phyloP scores from a whole-genome alignment of 2,888 invertebrate species.

The Atethmia centrago region DNA sequence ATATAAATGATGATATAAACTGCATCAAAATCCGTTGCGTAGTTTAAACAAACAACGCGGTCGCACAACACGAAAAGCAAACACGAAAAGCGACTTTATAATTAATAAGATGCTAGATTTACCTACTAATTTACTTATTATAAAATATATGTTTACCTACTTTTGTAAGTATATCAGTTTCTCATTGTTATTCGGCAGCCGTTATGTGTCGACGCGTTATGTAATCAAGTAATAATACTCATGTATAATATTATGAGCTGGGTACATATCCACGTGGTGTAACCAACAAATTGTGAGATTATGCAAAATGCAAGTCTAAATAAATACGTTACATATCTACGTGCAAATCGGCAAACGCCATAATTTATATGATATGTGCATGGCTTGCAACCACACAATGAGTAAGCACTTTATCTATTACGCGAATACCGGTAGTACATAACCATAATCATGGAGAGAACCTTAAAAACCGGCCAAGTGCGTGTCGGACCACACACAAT shows the following conservation, averaged over 20 bases:
- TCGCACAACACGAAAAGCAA: background rate
- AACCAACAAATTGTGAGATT: slow-evolving; percentile 74
- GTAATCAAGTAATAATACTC: slow-evolving; percentile 58
- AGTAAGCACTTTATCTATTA: slow-evolving; percentile 44
- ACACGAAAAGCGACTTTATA: background rate
- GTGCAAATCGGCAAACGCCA: slow-evolving; percentile 45
- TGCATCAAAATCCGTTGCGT: background rate
- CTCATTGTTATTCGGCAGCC: slow-evolving; percentile 30
- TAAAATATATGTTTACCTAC: background rate
- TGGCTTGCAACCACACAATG: slow-evolving; percentile 39
- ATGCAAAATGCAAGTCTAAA: slow-evolving; percentile 74
- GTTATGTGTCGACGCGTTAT: slow-evolving; percentile 46
- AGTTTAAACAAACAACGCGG: background rate
- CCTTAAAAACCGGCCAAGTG: no score
- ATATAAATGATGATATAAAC: background rate
- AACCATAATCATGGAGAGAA: slow-evolving; percentile 9
- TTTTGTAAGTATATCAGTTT: slow-evolving; percentile 23
- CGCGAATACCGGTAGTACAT: slow-evolving; percentile 6
- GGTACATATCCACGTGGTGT: slow-evolving; percentile 69
- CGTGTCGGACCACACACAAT: no score
- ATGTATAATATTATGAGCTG: slow-evolving; percentile 58
- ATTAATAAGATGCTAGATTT: no score
- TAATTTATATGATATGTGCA: slow-evolving; percentile 57
- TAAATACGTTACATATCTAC: no score
- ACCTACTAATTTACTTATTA: no score